Evolutionary conservation across 2,113 vertebrate genomes (phyloP).

Genomic region (Pseudorasbora parva): DNA sequence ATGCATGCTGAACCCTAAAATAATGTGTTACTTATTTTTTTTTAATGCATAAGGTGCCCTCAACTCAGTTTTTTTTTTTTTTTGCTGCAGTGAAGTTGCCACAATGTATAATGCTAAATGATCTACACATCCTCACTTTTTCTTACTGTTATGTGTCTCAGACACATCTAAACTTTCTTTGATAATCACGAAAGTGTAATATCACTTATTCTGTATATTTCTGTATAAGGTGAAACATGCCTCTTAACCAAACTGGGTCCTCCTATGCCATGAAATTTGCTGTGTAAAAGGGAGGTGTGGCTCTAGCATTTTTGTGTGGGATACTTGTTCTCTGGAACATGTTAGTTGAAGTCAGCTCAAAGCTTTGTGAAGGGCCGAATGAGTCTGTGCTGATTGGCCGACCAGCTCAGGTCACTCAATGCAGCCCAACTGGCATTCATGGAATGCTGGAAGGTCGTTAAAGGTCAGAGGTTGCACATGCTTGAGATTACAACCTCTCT

Average conservation of each 20-base stretch:
- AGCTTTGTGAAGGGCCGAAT: background rate
- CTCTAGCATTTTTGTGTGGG: slow-evolving; percentile 18
- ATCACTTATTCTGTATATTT: background rate
- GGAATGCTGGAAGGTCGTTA: slow-evolving; percentile 16
- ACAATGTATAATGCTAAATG: too few relatives aligned
- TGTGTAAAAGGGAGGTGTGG: slow-evolving; percentile 13
- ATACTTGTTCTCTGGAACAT: background rate
- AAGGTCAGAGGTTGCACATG: slow-evolving; percentile 24
- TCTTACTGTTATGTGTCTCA: background rate
- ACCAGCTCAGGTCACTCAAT: slow-evolving; percentile 8
- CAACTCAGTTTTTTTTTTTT: too few relatives aligned
- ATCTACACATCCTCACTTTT: background rate
- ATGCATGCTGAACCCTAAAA: too few relatives aligned
- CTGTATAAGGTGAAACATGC: background rate
- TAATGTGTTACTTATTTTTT: too few relatives aligned
- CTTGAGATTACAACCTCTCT: background rate
- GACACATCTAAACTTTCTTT: background rate
- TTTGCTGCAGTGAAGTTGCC: too few relatives aligned
- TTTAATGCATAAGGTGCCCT: too few relatives aligned
- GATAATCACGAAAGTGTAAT: background rate
- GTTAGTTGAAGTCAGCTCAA: background rate
- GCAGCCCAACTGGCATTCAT: background rate
- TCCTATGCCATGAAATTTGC: background rate
- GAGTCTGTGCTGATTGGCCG: background rate
- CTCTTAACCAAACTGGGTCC: background rate